Evolutionary conservation across 2,797 vertebrate genomes (phyloP).

Genomic region (Acanthopagrus latus): DNA sequence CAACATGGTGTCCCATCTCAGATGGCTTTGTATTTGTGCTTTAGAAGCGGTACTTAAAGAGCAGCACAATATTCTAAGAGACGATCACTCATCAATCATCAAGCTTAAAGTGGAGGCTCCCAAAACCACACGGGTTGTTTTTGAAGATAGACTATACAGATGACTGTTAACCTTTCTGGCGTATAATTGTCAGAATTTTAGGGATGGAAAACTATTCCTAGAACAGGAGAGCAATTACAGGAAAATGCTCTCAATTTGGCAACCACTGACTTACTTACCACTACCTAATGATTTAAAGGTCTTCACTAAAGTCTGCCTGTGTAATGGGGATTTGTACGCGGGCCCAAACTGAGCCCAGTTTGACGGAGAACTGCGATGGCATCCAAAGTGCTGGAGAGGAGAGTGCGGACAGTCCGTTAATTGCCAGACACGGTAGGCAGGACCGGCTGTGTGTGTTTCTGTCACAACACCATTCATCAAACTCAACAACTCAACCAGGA

Average conservation of each 20-base stretch:
- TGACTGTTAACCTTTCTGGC: constrained; percentile 69
- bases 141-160: constrained; percentile 45
- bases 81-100: constrained; percentile 62
- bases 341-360: constrained; percentile 15
- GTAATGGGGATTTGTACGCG: constrained; percentile 22
- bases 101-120: constrained; percentile 39
- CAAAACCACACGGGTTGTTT: constrained; percentile 60
- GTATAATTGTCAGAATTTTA: constrained; percentile 40
- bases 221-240: constrained; percentile 52
- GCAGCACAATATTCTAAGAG: not conserved
- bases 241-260: constrained; percentile 61
- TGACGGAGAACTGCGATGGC: constrained; percentile 13
- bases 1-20: not conserved
- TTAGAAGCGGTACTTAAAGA: not conserved
- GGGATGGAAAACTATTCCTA: constrained; percentile 58
- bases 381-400: constrained; percentile 40
- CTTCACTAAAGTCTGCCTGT: constrained; percentile 32
- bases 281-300: constrained; percentile 59
- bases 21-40: not conserved
- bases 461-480: constrained; percentile 82
- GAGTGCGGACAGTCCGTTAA: constrained; percentile 63
- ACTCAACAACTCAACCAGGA: constrained; percentile 49
- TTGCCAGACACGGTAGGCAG: constrained; percentile 59
- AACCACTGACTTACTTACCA: constrained; percentile 21
- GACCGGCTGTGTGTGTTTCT: constrained; percentile 61